Percentiles rank a stretch among this genome's conserved stretches.
Conservation (phyloP, 2,888 invertebrate genomes). For the Eledona agricola region DNA sequence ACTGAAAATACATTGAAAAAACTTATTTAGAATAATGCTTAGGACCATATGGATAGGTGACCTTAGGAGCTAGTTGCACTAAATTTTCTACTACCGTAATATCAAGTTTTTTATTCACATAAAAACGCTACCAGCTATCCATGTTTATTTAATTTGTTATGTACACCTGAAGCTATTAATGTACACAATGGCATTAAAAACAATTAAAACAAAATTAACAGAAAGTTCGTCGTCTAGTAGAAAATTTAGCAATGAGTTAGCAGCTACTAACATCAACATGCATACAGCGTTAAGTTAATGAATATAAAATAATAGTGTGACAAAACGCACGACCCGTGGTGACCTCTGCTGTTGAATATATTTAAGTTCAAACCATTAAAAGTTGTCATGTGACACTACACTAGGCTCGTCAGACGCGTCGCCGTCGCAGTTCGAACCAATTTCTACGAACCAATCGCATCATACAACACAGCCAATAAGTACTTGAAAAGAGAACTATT, state of each 20-base stretch:
- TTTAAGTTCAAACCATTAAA: conserved; percentile 50
- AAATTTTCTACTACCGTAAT: conserved; percentile 36
- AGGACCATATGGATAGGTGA: conserved; percentile 36
- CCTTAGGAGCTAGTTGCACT: conserved; percentile 34
- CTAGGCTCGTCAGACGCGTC: conserved; percentile 17
- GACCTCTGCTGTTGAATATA: conserved; percentile 49
- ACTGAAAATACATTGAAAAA: conserved; percentile 29
- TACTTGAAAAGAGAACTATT: conserved; percentile 43
- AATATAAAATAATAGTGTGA: conserved; percentile 47
- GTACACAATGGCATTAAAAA: conserved; percentile 21
- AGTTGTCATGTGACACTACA: conserved; percentile 39
- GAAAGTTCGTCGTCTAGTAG: too few relatives aligned
- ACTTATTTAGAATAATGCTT: conserved; percentile 21
- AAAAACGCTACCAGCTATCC: conserved; percentile 21
- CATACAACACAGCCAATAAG: conserved; percentile 54
- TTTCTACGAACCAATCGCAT: conserved; percentile 39
- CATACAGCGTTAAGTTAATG: conserved; percentile 36
- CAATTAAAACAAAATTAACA: conserved; percentile 10
- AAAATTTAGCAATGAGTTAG: conserved; percentile 35
- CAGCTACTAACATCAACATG: conserved; percentile 37
- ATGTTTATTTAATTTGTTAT: conserved; percentile 23
- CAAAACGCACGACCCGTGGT: conserved; percentile 41
- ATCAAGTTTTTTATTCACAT: conserved; percentile 18
- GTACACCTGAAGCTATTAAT: conserved; percentile 14
- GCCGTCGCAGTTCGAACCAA: conserved; percentile 31